Evolutionary conservation across 1,140 invertebrate species (phyloP).

Genomic region (Bombus confusus): DNA sequence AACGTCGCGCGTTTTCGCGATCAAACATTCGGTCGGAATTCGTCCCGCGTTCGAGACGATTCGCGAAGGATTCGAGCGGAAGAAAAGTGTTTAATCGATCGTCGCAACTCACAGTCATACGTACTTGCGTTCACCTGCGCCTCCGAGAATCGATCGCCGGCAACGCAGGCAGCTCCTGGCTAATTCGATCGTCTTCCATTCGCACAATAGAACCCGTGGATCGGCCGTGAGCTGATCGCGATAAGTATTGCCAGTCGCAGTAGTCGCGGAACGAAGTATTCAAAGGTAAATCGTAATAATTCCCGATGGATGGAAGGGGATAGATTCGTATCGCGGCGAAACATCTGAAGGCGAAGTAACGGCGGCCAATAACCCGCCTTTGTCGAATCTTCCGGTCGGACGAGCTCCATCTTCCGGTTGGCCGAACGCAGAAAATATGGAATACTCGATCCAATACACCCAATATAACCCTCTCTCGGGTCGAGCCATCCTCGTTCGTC

Average conservation of each 20-base stretch:
- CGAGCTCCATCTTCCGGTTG: conserved; percentile 74
- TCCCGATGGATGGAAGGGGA: background rate
- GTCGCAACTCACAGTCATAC: background rate
- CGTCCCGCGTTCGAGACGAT: background rate
- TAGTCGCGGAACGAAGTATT: conserved; percentile 31
- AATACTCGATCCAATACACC: conserved; percentile 74
- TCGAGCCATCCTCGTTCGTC: conserved; percentile 43
- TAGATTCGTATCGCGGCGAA: conserved; percentile 37
- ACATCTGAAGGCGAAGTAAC: conserved; percentile 69
- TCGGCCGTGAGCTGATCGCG: background rate
- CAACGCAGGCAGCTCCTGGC: background rate
- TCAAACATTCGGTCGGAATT: background rate
- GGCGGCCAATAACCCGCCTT: conserved; percentile 76
- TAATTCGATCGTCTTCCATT: background rate
- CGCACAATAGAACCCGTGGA: too few relatives aligned
- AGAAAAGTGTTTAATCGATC: background rate
- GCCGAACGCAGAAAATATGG: conserved; percentile 76
- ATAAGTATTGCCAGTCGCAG: background rate
- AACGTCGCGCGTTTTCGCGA: background rate
- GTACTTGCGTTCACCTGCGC: background rate
- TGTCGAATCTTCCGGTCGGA: conserved; percentile 75
- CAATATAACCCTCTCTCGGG: conserved; percentile 65
- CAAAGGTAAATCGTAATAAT: conserved; percentile 66
- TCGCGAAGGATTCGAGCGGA: background rate
- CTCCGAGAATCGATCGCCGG: background rate